These are phyloP conservation scores for Lithophane semibrunnea DNA, from an alignment of 2,888 invertebrate species.

Conservation along the genomic window DNA sequence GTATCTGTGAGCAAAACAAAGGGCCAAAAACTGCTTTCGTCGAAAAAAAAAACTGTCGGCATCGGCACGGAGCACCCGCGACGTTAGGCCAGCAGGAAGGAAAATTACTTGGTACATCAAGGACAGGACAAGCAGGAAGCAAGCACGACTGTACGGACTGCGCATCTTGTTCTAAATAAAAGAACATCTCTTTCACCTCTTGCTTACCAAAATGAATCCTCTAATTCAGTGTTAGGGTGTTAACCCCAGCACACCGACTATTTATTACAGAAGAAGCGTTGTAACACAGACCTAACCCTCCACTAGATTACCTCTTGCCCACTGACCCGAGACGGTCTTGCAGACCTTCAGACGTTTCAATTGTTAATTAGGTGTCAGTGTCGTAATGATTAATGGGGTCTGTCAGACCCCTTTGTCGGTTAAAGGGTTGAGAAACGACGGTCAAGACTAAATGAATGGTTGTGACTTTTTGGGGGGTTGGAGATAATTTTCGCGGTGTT, in stretches of 20 bases:
- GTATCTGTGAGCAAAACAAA: too few relatives aligned
- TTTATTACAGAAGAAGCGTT: slow-evolving; percentile 50
- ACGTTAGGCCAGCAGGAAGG: too few relatives aligned
- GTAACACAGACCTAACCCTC: slow-evolving; percentile 44
- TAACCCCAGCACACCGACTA: slow-evolving; percentile 27
- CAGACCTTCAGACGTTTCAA: slow-evolving; percentile 70
- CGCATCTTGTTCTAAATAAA: not conserved
- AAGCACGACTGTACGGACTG: not conserved
- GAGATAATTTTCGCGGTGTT: slow-evolving; percentile 61
- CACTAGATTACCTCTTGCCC: slow-evolving; percentile 67
- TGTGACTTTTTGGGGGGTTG: slow-evolving; percentile 59
- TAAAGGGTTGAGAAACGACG: slow-evolving; percentile 70
- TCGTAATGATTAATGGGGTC: slow-evolving; percentile 72
- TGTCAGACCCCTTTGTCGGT: slow-evolving; percentile 70
- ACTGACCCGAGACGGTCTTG: slow-evolving; percentile 66
- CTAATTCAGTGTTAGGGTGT: slow-evolving; percentile 8
- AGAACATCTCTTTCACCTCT: not conserved
- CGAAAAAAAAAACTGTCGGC: too few relatives aligned
- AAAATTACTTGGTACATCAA: too few relatives aligned
- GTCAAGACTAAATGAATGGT: slow-evolving; percentile 68
- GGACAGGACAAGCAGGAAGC: too few relatives aligned
- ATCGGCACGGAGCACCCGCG: too few relatives aligned
- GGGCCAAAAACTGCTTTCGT: too few relatives aligned
- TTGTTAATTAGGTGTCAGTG: slow-evolving; percentile 74
- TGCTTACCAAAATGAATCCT: slow-evolving; percentile 4